Conservation (phyloP, 2,888 invertebrate genomes). For the Trichopria drosophilae region DNA sequence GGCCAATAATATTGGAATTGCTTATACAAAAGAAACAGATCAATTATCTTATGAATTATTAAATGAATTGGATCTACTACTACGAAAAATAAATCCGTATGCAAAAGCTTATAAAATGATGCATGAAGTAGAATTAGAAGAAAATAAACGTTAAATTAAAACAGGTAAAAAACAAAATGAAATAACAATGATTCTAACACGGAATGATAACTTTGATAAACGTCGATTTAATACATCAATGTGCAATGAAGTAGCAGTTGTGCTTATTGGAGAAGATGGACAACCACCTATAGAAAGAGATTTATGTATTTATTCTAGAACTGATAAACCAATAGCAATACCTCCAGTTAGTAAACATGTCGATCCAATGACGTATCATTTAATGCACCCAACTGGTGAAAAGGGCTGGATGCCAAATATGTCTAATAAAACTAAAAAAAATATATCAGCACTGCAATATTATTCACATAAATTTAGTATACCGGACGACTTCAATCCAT, state of each 20-base stretch:
- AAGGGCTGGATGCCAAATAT: conserved; percentile 20
- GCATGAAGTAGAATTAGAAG: conserved; percentile 14
- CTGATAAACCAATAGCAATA: conserved; percentile 8
- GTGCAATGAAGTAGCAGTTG: conserved; percentile 27
- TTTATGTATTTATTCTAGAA: conserved; percentile 26
- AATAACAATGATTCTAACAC: conserved; percentile 24
- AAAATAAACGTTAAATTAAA: background rate
- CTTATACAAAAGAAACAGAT: background rate
- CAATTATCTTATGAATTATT: conserved; percentile 11
- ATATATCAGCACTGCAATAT: too few relatives aligned
- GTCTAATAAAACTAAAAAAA: too few relatives aligned
- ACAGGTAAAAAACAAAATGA: conserved; percentile 5
- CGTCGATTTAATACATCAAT: conserved; percentile 22
- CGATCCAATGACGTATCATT: conserved; percentile 25
- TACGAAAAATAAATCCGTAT: conserved; percentile 6
- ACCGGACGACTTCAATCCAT: too few relatives aligned
- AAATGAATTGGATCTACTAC: conserved; percentile 11
- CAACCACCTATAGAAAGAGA: conserved; percentile 23
- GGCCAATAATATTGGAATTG: background rate
- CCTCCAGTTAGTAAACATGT: conserved; percentile 14
- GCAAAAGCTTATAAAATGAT: conserved; percentile 22
- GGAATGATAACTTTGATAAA: conserved; percentile 17
- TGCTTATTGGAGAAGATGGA: conserved; percentile 24
- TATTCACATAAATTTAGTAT: too few relatives aligned
- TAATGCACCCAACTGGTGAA: conserved; percentile 18